Evolutionary conservation across 1,140 invertebrate species (phyloP).

Genomic region (Penaeus indicus): DNA sequence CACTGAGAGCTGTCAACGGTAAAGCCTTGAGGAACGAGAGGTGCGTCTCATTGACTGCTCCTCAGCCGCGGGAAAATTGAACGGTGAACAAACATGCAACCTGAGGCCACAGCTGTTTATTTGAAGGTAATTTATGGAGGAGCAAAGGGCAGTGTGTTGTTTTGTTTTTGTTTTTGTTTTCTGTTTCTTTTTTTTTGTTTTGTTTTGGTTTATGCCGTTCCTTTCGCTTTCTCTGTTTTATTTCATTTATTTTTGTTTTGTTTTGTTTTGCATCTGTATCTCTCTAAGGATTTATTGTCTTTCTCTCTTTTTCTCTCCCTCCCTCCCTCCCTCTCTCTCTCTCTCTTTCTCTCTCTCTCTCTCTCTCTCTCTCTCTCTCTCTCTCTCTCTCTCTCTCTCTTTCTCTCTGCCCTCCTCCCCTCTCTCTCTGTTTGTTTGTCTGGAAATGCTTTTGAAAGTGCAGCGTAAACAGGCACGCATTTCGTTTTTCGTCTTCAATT

Average conservation of each 20-base stretch:
- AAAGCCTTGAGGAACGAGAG: not conserved
- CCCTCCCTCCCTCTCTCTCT: not conserved
- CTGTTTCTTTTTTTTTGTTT: not conserved
- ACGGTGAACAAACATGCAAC: constrained; percentile 48
- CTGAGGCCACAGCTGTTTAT: constrained; percentile 32
- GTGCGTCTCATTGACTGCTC: constrained; percentile 24
- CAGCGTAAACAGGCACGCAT: too few relatives aligned
- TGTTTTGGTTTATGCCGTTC: not conserved
- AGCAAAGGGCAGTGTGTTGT: constrained; percentile 23
- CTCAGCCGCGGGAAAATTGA: constrained; percentile 35
- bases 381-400: constrained; percentile 23
- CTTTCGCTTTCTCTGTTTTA: not conserved
- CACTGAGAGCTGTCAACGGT: constrained; percentile 17
- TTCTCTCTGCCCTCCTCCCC: not conserved
- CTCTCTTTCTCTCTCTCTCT: constrained; percentile 13
- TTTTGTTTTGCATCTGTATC: too few relatives aligned
- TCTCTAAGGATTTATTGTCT: too few relatives aligned
- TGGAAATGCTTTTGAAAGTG: too few relatives aligned
- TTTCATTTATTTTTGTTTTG: not conserved
- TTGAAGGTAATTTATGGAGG: constrained; percentile 37
- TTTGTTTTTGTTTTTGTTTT: not conserved
- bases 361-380: not conserved
- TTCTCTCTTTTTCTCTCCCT: not conserved
- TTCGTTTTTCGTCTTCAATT: too few relatives aligned
- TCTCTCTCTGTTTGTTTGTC: not conserved